Evolutionary conservation across 2,888 invertebrate genomes (phyloP), one percentile per base, ranked within the genome.

Genomic region (Leucozona laternaria): DNA sequence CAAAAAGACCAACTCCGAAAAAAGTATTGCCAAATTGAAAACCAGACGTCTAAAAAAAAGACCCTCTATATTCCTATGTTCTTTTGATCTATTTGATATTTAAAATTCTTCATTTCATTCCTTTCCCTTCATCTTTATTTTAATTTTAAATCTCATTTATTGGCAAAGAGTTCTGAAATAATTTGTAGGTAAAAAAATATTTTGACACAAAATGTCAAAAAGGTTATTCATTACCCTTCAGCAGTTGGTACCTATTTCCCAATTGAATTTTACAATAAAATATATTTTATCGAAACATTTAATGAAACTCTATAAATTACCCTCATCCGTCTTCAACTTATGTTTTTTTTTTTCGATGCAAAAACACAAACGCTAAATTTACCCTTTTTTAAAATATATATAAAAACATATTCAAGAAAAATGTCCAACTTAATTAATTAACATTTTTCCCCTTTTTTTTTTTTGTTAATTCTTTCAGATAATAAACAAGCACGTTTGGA

Each of bases 401-500:
- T 8, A 20, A 0, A 31, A 0, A 31, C 4, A 31, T 5, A 31
- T 11, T 13, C 25, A 43, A 82, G 17, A 82, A 66, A 57, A 37
- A 50, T 70, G 62, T 79, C 73, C 73, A 72, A 83, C 25, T 79
- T 70, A 79, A 83, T 83, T 83, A 83, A 83, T 83, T 79, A 79
- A 83, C 66, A 77, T 85, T 81, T 55, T 75, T 22, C 57, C 60
- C 64, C 76, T 66, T 34, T 48, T 57, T 80, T 60, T 40, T 80
- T 60, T 55, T 64, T 72, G 45, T 45, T 85, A 53, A 68, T 81
- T 58, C 58, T 80, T 78, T 20, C 81, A 85, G 85, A 78, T 78
- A 78, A 73, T 78, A 81, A 78, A 79, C 82, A 86, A 82, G 77
- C 82, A 72, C 80, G 81, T 60, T 75, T 78, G 75, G 82, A 81